A percentile compares a stretch with the other conserved stretches of the same genome.
phyloP scores from a whole-genome alignment of 2,888 invertebrate genomes.

The Hirtodrosophila histrioides region DNA sequence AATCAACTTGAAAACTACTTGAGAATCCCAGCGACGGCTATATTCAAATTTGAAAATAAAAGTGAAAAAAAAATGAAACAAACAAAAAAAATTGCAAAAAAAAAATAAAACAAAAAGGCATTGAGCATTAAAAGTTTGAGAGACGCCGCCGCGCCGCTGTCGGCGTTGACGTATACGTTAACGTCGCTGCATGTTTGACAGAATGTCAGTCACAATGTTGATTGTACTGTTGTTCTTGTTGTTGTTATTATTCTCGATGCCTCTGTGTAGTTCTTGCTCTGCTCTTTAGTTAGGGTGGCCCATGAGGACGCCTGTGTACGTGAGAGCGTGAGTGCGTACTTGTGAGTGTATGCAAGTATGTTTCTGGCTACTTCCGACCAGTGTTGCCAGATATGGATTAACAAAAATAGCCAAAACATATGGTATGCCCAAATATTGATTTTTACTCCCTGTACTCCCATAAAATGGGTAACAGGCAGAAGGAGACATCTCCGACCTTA shows the following conservation, averaged over 20 bases:
- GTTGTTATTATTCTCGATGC: conserved; percentile 13
- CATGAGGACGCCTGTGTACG: conserved; percentile 11
- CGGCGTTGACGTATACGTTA: conserved; percentile 46
- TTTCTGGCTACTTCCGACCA: conserved; percentile 26
- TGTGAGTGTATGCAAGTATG: conserved; percentile 6
- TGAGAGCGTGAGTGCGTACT: not conserved
- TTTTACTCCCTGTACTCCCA: too few relatives aligned
- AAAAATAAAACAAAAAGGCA: conserved; percentile 34
- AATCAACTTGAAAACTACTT: conserved; percentile 78
- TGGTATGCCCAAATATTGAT: too few relatives aligned
- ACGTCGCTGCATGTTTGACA: conserved; percentile 72
- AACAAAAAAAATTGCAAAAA: conserved; percentile 9
- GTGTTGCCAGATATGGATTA: too few relatives aligned
- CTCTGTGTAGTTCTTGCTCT: conserved; percentile 16
- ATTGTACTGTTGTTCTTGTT: conserved; percentile 37
- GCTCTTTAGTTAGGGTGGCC: conserved; percentile 35
- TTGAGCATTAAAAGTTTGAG: conserved; percentile 30
- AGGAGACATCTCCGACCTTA: too few relatives aligned
- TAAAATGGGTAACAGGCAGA: too few relatives aligned
- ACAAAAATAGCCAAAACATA: too few relatives aligned
- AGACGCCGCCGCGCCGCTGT: conserved; percentile 37
- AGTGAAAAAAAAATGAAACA: conserved; percentile 48
- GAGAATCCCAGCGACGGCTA: conserved; percentile 61
- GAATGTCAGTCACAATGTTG: conserved; percentile 71
- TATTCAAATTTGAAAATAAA: conserved; percentile 76